These are phyloP conservation scores for Haliclona indistincta DNA, from an alignment of 37 sponge, comb jelly and placozoan species.

Conservation along the genomic window DNA sequence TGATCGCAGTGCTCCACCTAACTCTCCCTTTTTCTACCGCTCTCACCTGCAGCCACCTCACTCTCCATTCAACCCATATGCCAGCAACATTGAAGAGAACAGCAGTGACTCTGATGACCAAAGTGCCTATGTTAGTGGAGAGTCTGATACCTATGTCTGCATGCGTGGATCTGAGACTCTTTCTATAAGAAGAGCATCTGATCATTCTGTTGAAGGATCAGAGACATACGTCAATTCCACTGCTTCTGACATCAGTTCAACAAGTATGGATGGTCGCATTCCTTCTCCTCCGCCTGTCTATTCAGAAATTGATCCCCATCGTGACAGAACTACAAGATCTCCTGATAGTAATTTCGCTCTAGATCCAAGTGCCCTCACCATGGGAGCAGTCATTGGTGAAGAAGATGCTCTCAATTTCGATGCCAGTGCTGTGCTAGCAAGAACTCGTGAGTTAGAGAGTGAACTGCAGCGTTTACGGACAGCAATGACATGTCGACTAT, in stretches of 20 bases:
- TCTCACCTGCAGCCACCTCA: conserved; percentile 11
- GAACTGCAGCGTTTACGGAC: conserved; percentile 63
- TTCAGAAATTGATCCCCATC: conserved; percentile 55
- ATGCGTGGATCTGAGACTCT: conserved; percentile 4
- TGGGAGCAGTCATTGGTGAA: conserved; percentile 1
- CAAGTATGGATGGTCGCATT: conserved; percentile 8
- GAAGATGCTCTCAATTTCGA: conserved; percentile 31
- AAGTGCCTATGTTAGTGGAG: conserved; percentile 34
- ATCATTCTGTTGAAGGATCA: not conserved
- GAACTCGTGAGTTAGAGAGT: conserved; percentile 62
- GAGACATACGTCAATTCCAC: conserved; percentile 54
- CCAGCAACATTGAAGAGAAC: conserved; percentile 14
- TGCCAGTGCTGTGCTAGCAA: conserved; percentile 29
- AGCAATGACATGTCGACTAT: conserved; percentile 77
- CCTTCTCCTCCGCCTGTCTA: conserved; percentile 72
- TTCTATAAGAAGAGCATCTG: not conserved
- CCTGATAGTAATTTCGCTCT: not conserved
- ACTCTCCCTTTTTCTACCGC: conserved; percentile 26
- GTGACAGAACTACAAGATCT: not conserved
- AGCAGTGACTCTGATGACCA: conserved; percentile 16
- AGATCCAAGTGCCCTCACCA: conserved; percentile 4
- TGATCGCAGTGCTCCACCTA: conserved; percentile 12
- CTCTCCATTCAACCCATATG: conserved; percentile 8
- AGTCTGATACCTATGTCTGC: conserved; percentile 52
- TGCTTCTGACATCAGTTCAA: conserved; percentile 38